Evolutionary conservation across 1,140 invertebrate genomes (phyloP), one percentile per base, ranked within the genome.

Genomic region (Adelges cooleyi): DNA sequence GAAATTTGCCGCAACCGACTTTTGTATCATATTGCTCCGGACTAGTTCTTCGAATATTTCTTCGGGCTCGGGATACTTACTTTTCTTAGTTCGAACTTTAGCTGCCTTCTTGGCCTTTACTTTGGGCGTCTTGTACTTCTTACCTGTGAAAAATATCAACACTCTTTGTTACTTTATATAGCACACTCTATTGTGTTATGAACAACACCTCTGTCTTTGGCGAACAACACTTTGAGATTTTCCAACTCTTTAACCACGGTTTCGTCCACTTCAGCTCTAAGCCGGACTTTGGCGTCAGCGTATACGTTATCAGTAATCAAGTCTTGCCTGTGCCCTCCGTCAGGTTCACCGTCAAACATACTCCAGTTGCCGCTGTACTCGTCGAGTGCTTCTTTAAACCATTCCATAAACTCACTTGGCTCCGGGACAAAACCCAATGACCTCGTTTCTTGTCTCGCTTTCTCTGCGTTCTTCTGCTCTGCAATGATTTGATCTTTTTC

Each of bases 21-120:
- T 62, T 48, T 62, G 44, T 15, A 62, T 29, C 18, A 62, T 11
- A 9, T 20, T 20, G 3, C 46, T 62, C 22, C 15, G 42, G 20
- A 62, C 42, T 15, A 62, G 44, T 48, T 62, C 56, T 46, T 62
- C 56, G 8, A 48, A 22, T 33, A 62, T 48, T 33, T 33, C 42
- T 33, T 20, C 8, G 6, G 17, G 17, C 20, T 22, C 10, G n/a
- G 13, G 51, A 2, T 20, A 25, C 20, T 13, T 13, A 20, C 2
- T 13, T 29, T 11, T 22, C 13, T 44, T 15, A 3, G 0, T 3
- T 38, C 9, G 0, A 9, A 11, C n/a, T 44, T 29, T 40, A 8
- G 9, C 13, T 33, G 11, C 11, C 20, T 20, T 33, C 3, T 3
- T 22, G 2, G 0, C 1, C 22, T 62, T 62, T 29, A 1, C n/a